Evolutionary conservation across 2,113 vertebrate genomes (phyloP), one percentile per base, ranked within the genome.

Genomic region (Ophiodon elongatus): DNA sequence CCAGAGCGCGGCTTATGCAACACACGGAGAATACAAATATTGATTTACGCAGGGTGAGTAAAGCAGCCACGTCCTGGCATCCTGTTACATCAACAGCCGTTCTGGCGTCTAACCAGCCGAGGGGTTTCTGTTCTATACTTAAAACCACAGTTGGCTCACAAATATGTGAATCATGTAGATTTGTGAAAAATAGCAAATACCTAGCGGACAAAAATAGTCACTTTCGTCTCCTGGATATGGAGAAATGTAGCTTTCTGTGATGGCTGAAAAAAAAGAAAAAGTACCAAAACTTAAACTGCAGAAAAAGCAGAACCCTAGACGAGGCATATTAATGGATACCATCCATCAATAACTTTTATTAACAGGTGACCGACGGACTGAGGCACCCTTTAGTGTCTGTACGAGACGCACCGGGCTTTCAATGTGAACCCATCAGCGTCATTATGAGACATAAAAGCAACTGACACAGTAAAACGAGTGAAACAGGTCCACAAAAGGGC

Each of bases 1-100:
- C 72, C 56, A 65, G 47, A 19, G 54, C n/a, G 17, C n/a, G 21
- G 14, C 59, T 88, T 72, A 57, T 67, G 43, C 39, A 82, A 72
- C 60, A 81, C 2, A 13, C 1, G 0, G 29, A 79, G 39, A 68
- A 41, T 43, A 23, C 37, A 69, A 27, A 2, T 45, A 73, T 77
- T 66, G 80, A 80, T 77, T 83, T 57, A 60, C 60, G 29, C 45
- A 45, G 9, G 3, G 37, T 75, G 19, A 69, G 15, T 8, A 41
- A 63, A 79, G 71, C 17, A 78, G 45, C 69, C 73, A 19, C 66
- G 63, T 45, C 65, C 63, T 57, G 45, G 19, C 9, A n/a, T 31
- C 41, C 41, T 73, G 27, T 7, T 63, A 23, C 23, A 76, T 23
- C n/a, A 70, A 39, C 37, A 69, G 17, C 19, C 2, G 1, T 23